Evolutionary conservation across 2,888 invertebrate genomes (phyloP), one percentile per base, ranked within the genome.

Genomic region (Aradus depressus): DNA sequence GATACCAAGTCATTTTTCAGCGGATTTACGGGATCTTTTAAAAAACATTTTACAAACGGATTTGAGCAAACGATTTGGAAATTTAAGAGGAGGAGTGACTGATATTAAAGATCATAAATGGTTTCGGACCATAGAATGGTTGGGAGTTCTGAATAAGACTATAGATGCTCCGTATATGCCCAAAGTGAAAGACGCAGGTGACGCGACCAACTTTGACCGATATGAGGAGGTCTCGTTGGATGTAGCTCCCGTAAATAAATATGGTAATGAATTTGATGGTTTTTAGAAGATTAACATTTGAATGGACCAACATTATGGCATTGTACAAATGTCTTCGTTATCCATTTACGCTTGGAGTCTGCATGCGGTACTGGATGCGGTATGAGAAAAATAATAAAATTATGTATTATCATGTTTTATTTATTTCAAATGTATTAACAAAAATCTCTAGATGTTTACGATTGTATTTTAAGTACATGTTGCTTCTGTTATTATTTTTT

Each of bases 81-180:
- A 87, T 64, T 70, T 91, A 59, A 86, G 85, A 68, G 79, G 80
- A 59, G 95, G 91, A 12, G 77, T 80, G 10, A 79, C 76, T 62
- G 92, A 93, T 66, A 87, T 97, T 58, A 96, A 93, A 70, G 75
- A 73, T 54, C 92, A 95, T 67, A 73, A 75, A 49, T 97, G 93
- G 92, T 96, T 95, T 65, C 71, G 75, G 48, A 75, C 77, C 3
- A 76, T 81, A 12, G 80, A 87, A 63, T 97, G 92, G 91, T 75
- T 80, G 52, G 74, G 77, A n/a, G 71, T 95, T 56, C 79, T 88
- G 55, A 79, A 85, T 64, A 81, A 83, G 64, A 80, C 79, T 65
- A 65, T 81, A 0, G 66, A 69, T 6, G 72, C 83, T 0, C 78
- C 78, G 0, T 84, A 75, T 61, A 60, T 75, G 8, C 85, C 85